Evolutionary conservation across 2,797 vertebrate species (phyloP), one percentile per base, ranked within the genome.

Genomic region (Micromesistius poutassou): DNA sequence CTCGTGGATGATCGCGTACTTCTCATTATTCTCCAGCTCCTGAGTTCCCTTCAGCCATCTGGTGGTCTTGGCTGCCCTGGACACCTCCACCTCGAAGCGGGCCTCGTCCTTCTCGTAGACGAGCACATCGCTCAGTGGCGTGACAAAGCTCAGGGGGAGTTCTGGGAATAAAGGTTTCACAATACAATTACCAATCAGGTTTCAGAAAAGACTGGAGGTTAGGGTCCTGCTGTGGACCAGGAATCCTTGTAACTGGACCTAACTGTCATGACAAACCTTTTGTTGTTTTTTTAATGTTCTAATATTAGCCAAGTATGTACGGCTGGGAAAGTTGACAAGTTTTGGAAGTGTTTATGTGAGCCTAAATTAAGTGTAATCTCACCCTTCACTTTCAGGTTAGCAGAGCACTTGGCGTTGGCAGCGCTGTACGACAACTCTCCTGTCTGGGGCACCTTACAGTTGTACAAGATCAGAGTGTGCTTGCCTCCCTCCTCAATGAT

Each of bases 331-430:
- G 46, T 55, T 55, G 16, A 55, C 46, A 22, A 25, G 62, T 68
- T 8, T 28, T 28, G 62, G 25, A 68, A 19, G n/a, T 68, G 25
- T 68, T 68, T 28, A 25, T 10, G 25, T 68, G n/a, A 4, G 62
- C 62, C 28, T 68, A 9, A 28, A 9, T 28, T 28, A 28, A 62
- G 55, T 68, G 62, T 68, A 68, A 36, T 6, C 78, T 3, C 93
- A 99, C 98, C 98, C 98, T 99, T 99, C 79, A 99, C 97, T 95
- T 98, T 98, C 80, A 99, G 93, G 84, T 97, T 98, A 68, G 97
- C 98, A 77, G 96, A 89, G 72, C 96, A 99, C 82, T 96, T 98
- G 83, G 96, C 97, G 16, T 99, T 98, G 76, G 96, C 97, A 2
- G 96, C 98, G 70, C 96, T 87, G 88, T 98, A 99, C 30, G 93